Conservation (phyloP, 2,113 vertebrate genomes). For the Toxostoma redivivum region DNA sequence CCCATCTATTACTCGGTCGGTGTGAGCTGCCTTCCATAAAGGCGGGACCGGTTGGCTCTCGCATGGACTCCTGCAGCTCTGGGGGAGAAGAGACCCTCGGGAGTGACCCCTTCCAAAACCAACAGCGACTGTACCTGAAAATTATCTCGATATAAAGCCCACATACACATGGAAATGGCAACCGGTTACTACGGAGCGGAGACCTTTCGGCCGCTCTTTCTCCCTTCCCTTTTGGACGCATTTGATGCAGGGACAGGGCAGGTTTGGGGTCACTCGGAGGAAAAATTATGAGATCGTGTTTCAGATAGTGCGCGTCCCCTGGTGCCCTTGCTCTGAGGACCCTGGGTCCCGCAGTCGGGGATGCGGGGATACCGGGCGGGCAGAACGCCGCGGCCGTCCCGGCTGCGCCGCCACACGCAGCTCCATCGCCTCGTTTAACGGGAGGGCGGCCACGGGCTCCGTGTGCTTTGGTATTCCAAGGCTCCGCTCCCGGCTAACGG, state of each 20-base stretch:
- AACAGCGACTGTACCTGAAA: neutral
- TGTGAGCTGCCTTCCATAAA: neutral
- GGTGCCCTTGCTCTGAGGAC: neutral
- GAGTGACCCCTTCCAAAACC: neutral
- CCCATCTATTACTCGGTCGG: neutral
- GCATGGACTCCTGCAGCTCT: neutral
- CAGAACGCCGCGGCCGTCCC: neutral
- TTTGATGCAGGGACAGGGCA: neutral
- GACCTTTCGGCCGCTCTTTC: neutral
- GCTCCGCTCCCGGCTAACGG: neutral
- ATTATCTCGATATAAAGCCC: neutral
- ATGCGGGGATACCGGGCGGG: neutral
- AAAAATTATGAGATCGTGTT: neutral
- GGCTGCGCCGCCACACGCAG: neutral
- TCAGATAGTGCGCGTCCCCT: neutral
- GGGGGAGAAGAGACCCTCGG: neutral
- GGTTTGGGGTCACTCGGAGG: neutral
- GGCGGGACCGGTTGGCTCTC: neutral
- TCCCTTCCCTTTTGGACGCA: neutral
- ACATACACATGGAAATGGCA: fast-evolving
- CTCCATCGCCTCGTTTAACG: neutral
- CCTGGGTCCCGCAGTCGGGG: neutral
- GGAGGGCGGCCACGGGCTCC: neutral
- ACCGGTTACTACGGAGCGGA: neutral
- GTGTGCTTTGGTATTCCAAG: neutral